Conservation (phyloP, 1,140 invertebrate genomes). For the Plutomurus gul region DNA sequence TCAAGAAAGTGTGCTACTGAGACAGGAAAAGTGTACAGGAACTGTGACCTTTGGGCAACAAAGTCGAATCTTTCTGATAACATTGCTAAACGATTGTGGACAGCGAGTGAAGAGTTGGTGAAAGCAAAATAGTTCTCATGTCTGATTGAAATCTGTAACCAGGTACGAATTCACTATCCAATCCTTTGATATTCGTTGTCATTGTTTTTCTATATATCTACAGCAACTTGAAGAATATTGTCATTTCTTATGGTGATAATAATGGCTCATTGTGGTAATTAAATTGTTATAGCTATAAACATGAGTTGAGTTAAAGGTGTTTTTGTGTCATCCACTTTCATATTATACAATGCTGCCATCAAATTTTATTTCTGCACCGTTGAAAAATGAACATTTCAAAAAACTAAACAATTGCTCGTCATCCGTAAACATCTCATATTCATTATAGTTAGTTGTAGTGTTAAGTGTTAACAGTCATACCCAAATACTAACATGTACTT, state of each 20-base stretch:
- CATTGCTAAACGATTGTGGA: constrained; percentile 70
- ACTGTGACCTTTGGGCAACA: constrained; percentile 70
- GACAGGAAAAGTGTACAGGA: constrained; percentile 71
- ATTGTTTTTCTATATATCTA: too few species aligned
- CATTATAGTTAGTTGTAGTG: not conserved
- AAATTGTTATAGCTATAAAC: too few species aligned
- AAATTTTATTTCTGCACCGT: constrained; percentile 19
- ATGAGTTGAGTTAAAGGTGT: too few species aligned
- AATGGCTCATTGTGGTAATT: too few species aligned
- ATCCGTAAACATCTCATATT: constrained; percentile 1
- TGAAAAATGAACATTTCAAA: constrained; percentile 24
- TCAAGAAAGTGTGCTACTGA: constrained; percentile 67
- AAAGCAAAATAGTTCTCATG: not conserved
- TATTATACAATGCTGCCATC: constrained; percentile 16
- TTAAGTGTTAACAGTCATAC: not conserved
- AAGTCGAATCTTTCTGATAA: constrained; percentile 67
- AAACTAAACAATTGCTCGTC: constrained; percentile 27
- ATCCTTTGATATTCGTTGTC: too few species aligned
- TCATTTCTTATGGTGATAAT: too few species aligned
- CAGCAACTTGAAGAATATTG: too few species aligned
- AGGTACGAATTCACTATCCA: not conserved
- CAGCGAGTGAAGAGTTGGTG: constrained; percentile 66
- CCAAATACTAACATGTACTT: constrained; percentile 1
- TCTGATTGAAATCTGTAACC: not conserved
- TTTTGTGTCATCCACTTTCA: too few species aligned